Conservation (phyloP, 1,140 invertebrate species). For the Adoxophyes honmai region DNA sequence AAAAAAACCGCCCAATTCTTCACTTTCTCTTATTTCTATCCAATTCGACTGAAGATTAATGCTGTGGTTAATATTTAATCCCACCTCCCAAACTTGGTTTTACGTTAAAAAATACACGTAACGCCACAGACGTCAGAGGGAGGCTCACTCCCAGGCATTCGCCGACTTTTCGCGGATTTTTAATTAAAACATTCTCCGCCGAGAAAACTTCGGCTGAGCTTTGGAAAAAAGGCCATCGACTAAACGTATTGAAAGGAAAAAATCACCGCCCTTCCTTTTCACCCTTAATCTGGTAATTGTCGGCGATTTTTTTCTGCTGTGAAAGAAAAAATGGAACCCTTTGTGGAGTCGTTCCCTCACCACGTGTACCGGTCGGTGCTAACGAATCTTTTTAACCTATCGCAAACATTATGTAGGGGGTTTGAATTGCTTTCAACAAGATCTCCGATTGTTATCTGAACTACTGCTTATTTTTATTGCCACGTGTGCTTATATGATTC, state of each 20-base stretch:
- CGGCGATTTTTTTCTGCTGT: slow-evolving; percentile 47
- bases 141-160: slow-evolving; percentile 18
- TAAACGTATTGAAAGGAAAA: slow-evolving; percentile 37
- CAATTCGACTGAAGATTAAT: slow-evolving; percentile 9
- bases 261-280: slow-evolving; percentile 38
- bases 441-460: slow-evolving; percentile 39
- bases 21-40: background rate
- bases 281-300: slow-evolving; percentile 65
- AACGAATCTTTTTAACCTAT: slow-evolving; percentile 51
- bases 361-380: slow-evolving; percentile 40
- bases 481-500: background rate
- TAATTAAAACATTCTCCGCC: slow-evolving; percentile 42
- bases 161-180: slow-evolving; percentile 23
- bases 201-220: slow-evolving; percentile 29
- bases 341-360: slow-evolving; percentile 55
- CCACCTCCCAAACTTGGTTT: slow-evolving; percentile 16
- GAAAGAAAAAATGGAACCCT: slow-evolving; percentile 56
- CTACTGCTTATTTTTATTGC: background rate
- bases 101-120: slow-evolving; percentile 30
- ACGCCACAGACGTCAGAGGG: slow-evolving; percentile 29
- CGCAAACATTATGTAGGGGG: slow-evolving; percentile 37
- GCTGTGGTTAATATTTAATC: slow-evolving; percentile 34
- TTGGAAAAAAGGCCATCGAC: slow-evolving; percentile 42
- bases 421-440: slow-evolving; percentile 39
- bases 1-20: background rate